Conservation (phyloP, 2,797 vertebrate genomes). For the Urosaurus nigricauda region DNA sequence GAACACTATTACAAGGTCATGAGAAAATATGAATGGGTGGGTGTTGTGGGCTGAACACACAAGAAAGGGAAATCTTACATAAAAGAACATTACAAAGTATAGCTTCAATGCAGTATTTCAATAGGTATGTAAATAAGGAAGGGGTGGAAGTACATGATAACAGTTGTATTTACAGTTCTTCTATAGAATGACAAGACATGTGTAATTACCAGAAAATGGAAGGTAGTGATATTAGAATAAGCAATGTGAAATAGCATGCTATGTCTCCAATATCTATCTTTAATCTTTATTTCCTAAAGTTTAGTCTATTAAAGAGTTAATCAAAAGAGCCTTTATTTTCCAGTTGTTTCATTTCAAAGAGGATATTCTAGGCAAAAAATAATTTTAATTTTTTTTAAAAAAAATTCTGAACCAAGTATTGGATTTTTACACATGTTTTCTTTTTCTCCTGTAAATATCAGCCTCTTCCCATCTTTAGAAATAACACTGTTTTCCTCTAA, state of each 20-base stretch:
- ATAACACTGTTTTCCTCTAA: neutral
- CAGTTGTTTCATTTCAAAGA: neutral
- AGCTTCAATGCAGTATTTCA: conserved; percentile 15
- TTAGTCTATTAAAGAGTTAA: conserved; percentile 15
- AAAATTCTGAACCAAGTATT: too few relatives aligned
- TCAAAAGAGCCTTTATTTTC: conserved; percentile 17
- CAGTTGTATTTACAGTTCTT: neutral
- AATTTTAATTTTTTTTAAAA: neutral
- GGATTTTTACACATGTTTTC: neutral
- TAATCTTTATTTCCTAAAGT: neutral
- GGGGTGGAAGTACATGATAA: conserved; percentile 17
- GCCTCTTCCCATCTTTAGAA: neutral
- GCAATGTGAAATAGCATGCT: neutral
- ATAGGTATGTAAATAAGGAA: conserved; percentile 16
- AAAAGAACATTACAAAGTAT: conserved; percentile 5
- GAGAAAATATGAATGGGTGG: neutral
- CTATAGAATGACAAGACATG: neutral
- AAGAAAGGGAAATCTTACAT: conserved; percentile 23
- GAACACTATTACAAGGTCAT: conserved; percentile 15
- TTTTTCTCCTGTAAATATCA: neutral
- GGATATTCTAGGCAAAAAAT: neutral
- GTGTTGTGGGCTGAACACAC: neutral
- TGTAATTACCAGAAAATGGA: neutral
- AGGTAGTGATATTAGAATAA: neutral
- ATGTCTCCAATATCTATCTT: neutral